Conservation (phyloP, 2,113 vertebrate species). For the Coregonus clupeaformis region DNA sequence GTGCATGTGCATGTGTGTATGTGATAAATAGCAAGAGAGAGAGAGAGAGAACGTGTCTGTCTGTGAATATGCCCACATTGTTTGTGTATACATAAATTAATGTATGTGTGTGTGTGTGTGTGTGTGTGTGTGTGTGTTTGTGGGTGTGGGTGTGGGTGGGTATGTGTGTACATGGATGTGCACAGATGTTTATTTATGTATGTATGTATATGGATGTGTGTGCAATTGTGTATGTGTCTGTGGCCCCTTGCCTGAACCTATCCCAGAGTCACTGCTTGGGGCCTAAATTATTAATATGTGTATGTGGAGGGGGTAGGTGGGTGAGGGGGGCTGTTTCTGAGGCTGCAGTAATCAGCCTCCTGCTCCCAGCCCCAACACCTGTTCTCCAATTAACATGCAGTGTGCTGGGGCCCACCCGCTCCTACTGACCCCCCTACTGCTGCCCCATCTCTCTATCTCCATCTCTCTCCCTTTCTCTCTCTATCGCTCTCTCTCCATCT, state of each 20-base stretch:
- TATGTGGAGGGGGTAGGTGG: constrained; percentile 36
- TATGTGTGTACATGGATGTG: constrained; percentile 9
- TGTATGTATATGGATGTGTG: constrained; percentile 63
- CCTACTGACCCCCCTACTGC: constrained; percentile 1
- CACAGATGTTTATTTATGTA: constrained; percentile 55
- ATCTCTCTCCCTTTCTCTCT: constrained; percentile 17
- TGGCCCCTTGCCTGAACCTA: constrained; percentile 72
- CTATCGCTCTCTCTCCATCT: constrained; percentile 19
- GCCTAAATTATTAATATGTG: constrained; percentile 71
- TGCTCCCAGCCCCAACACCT: constrained; percentile 75
- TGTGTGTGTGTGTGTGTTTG: constrained; percentile 7
- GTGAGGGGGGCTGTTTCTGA: constrained; percentile 45
- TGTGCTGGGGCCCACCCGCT: constrained; percentile 57
- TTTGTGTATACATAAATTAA: constrained; percentile 47
- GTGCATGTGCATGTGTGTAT: constrained; percentile 54
- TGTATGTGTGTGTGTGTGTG: constrained; percentile 6
- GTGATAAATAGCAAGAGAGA: constrained; percentile 52
- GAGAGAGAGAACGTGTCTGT: neutral
- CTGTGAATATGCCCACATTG: constrained; percentile 2
- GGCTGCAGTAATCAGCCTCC: constrained; percentile 72
- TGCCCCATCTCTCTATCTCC: constrained; percentile 29
- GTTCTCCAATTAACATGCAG: constrained; percentile 78
- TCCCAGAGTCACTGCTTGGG: constrained; percentile 59
- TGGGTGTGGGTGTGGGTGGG: too few species aligned
- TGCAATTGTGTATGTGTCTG: constrained; percentile 63